Evolutionary conservation across 1,140 invertebrate genomes (phyloP).

Genomic region (Aplysia californica): DNA sequence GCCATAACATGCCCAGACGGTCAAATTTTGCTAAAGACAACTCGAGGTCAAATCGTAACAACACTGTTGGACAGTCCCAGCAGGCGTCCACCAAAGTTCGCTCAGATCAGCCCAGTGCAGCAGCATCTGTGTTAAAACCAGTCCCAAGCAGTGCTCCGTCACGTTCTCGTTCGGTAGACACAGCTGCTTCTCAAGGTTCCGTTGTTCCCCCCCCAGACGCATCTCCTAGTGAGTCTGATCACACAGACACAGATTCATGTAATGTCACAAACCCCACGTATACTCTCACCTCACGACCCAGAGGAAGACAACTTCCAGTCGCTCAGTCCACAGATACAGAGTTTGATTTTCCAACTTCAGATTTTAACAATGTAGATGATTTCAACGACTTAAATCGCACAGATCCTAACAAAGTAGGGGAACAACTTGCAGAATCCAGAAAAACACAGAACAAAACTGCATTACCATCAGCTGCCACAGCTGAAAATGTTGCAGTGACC

Average conservation of each 20-base stretch:
- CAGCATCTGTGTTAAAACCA: too few species aligned
- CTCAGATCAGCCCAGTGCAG: background rate
- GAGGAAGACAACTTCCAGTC: slow-evolving; percentile 38
- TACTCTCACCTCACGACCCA: background rate
- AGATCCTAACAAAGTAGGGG: background rate
- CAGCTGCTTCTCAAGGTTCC: slow-evolving; percentile 29
- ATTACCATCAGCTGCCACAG: background rate
- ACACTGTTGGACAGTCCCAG: too few species aligned
- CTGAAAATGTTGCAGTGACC: background rate
- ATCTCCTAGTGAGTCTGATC: slow-evolving; percentile 55
- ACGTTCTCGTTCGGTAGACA: too few species aligned
- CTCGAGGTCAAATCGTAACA: too few species aligned
- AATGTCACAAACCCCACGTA: slow-evolving; percentile 47
- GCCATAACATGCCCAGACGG: slow-evolving; percentile 41
- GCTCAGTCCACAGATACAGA: slow-evolving; percentile 57
- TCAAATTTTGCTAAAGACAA: too few species aligned
- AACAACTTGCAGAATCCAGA: too few species aligned
- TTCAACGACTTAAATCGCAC: slow-evolving; percentile 58
- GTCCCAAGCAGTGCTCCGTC: too few species aligned
- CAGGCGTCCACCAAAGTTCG: background rate
- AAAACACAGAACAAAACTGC: background rate
- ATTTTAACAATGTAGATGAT: slow-evolving; percentile 58
- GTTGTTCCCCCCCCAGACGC: slow-evolving; percentile 36
- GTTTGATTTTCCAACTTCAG: slow-evolving; percentile 61
- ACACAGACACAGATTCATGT: slow-evolving; percentile 56